These are phyloP conservation scores for Ochropleura leucogaster DNA, from an alignment of 2,888 invertebrate genomes.

Conservation along the genomic window DNA sequence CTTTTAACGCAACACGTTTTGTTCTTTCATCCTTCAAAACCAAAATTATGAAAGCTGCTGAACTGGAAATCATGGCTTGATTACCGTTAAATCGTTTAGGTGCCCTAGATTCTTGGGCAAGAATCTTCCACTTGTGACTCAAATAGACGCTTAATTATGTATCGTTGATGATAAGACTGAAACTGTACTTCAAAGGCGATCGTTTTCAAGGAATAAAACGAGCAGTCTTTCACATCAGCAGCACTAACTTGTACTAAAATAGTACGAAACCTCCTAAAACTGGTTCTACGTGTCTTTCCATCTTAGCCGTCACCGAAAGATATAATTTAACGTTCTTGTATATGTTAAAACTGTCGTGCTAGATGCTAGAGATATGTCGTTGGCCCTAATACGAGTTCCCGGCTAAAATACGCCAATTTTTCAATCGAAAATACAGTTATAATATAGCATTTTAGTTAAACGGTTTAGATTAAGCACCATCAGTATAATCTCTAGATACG, in stretches of 20 bases:
- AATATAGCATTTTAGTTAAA: too few relatives aligned
- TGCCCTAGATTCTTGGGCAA: too few relatives aligned
- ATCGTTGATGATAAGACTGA: neutral
- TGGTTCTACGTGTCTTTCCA: neutral
- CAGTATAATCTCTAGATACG: too few relatives aligned
- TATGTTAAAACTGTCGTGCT: neutral
- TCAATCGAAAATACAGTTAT: too few relatives aligned
- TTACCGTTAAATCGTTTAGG: too few relatives aligned
- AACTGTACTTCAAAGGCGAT: neutral
- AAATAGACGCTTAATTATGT: neutral
- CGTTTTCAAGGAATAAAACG: neutral
- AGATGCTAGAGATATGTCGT: neutral
- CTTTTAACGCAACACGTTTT: too few relatives aligned
- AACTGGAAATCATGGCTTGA: too few relatives aligned
- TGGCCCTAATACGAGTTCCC: neutral
- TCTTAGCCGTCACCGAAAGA: neutral
- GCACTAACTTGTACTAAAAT: neutral
- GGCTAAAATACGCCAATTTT: too few relatives aligned
- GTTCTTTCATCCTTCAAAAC: too few relatives aligned
- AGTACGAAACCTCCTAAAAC: neutral
- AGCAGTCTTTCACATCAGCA: neutral
- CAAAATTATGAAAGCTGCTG: too few relatives aligned
- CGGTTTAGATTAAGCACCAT: too few relatives aligned
- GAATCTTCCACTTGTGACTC: neutral
- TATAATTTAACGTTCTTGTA: neutral